Evolutionary conservation across 2,113 vertebrate genomes (phyloP).

Genomic region (Oncorhynchus keta): DNA sequence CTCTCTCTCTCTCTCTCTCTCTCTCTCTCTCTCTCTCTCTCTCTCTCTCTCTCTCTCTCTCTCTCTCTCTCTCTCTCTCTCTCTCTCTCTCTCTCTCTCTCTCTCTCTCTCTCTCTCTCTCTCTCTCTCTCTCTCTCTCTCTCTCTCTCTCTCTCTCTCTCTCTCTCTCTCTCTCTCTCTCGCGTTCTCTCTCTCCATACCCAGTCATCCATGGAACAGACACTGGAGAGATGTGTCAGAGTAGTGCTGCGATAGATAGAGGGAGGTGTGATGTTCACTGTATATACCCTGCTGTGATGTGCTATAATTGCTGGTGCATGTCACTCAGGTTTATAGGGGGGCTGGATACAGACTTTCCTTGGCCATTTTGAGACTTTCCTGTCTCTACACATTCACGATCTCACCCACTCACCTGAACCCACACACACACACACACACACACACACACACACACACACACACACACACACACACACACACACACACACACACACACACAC

Average conservation of each 20-base stretch:
- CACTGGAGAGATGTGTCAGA: constrained; percentile 59
- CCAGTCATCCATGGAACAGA: constrained; percentile 3
- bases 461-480: too few species aligned
- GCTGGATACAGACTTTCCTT: constrained; percentile 22
- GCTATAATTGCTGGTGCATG: constrained; percentile 47
- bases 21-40: too few species aligned
- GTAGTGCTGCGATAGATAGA: constrained; percentile 47
- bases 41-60: neutral
- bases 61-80: neutral
- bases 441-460: neutral
- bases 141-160: too few species aligned
- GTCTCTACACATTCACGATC: too few species aligned
- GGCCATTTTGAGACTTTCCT: too few species aligned
- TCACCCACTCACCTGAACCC: too few species aligned
- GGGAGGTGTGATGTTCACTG: constrained; percentile 34
- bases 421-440: neutral
- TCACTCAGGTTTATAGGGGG: constrained; percentile 39
- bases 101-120: neutral
- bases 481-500: neutral
- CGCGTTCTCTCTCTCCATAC: neutral
- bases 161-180: neutral
- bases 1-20: neutral
- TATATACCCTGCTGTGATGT: constrained; percentile 35
- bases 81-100: too few species aligned
- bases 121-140: neutral